Evolutionary conservation across 1,140 invertebrate species (phyloP).

Genomic region (Adelges cooleyi): DNA sequence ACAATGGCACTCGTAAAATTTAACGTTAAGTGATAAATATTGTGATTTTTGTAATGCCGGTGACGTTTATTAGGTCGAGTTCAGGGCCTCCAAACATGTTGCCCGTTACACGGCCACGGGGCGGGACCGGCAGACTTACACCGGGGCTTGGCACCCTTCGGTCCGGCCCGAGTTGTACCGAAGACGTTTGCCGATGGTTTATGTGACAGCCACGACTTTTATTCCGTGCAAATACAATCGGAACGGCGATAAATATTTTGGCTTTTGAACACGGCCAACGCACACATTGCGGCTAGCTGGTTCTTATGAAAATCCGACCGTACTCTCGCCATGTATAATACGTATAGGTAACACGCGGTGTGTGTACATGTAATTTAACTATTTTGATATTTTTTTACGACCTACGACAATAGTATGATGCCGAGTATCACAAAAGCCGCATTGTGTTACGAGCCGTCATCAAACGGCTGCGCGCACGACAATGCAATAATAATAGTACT

Average conservation of each 20-base stretch:
- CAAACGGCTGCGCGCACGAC: too few species aligned
- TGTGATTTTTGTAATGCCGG: conserved; percentile 14
- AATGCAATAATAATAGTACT: too few species aligned
- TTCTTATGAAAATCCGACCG: too few species aligned
- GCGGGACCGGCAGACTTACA: not conserved
- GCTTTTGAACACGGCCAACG: not conserved
- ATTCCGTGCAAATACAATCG: not conserved
- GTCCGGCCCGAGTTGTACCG: not conserved
- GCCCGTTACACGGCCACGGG: conserved; percentile 6
- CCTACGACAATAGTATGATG: not conserved
- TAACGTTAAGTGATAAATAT: conserved; percentile 26
- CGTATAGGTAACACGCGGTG: too few species aligned
- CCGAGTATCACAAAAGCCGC: not conserved
- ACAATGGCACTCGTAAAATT: conserved; percentile 24
- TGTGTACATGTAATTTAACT: not conserved
- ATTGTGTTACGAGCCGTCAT: not conserved
- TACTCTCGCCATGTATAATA: too few species aligned
- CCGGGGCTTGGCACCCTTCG: not conserved
- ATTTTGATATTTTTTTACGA: not conserved
- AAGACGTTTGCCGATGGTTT: not conserved
- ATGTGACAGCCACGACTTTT: not conserved
- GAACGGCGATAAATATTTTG: conserved; percentile 22
- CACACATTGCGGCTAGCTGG: not conserved
- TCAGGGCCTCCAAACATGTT: not conserved
- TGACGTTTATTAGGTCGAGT: conserved; percentile 18